These are phyloP conservation scores for Drosophila cyrtoloma DNA, from an alignment of 2,888 invertebrate species.

Conservation along the genomic window DNA sequence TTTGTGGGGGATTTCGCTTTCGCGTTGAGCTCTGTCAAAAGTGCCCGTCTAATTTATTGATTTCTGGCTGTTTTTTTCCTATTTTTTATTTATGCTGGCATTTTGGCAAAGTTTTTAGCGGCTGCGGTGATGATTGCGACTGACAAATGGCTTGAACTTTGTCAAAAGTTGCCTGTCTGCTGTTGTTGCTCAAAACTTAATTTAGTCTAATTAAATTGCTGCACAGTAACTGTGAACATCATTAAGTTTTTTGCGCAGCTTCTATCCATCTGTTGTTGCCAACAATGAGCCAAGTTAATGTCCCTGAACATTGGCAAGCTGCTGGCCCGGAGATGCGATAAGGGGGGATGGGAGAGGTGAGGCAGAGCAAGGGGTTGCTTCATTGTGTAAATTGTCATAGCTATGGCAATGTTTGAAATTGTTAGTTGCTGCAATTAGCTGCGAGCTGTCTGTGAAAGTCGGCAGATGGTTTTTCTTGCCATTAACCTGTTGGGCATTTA, in stretches of 20 bases:
- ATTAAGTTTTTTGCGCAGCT: slow-evolving; percentile 48
- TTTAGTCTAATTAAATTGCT: slow-evolving; percentile 68
- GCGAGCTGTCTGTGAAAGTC: slow-evolving; percentile 33
- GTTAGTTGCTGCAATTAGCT: slow-evolving; percentile 56
- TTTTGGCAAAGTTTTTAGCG: slow-evolving; percentile 37
- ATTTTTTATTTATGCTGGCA: slow-evolving; percentile 18
- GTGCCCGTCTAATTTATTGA: slow-evolving; percentile 60
- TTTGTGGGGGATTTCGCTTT: slow-evolving; percentile 28
- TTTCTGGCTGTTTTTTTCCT: slow-evolving; percentile 43
- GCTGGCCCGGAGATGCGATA: neutral
- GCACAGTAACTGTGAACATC: slow-evolving; percentile 58
- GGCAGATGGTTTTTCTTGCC: slow-evolving; percentile 30
- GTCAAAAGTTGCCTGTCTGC: slow-evolving; percentile 30
- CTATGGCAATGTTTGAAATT: slow-evolving; percentile 34
- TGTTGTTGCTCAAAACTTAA: slow-evolving; percentile 46
- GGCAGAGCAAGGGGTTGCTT: neutral
- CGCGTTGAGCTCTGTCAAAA: slow-evolving; percentile 33
- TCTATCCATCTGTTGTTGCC: slow-evolving; percentile 32
- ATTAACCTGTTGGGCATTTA: slow-evolving; percentile 63
- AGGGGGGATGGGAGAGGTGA: neutral
- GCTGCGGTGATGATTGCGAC: slow-evolving; percentile 46
- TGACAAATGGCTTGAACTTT: slow-evolving; percentile 66
- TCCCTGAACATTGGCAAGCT: slow-evolving; percentile 51
- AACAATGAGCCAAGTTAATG: slow-evolving; percentile 65
- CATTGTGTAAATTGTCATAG: slow-evolving; percentile 67